Conservation (phyloP, 2,888 invertebrate genomes). For the Drosophila dives region DNA sequence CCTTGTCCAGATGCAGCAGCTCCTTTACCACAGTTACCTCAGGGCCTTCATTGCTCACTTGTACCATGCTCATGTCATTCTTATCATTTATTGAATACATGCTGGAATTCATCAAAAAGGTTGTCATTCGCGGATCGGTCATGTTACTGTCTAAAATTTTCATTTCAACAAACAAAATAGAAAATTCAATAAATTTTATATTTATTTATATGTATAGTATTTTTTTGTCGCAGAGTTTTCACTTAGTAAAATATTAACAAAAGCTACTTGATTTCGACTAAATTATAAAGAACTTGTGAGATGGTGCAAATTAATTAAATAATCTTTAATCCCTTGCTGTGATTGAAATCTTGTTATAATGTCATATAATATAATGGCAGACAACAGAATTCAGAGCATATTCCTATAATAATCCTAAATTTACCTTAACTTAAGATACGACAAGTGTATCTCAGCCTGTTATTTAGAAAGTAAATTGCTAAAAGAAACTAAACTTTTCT, state of each 20-base stretch:
- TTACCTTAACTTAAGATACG: too few species aligned
- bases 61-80: not conserved
- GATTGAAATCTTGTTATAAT: not conserved
- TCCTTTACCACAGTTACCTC: constrained; percentile 37
- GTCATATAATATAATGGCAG: too few species aligned
- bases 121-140: not conserved
- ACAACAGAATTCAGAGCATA: not conserved
- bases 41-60: constrained; percentile 4
- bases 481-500: too few species aligned
- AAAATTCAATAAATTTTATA: not conserved
- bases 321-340: too few species aligned
- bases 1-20: constrained; percentile 64
- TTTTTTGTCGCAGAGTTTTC: not conserved
- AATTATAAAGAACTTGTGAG: not conserved
- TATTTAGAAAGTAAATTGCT: too few species aligned
- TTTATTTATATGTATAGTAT: not conserved
- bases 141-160: not conserved
- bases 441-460: too few species aligned
- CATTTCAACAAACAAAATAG: not conserved
- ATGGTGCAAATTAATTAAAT: not conserved
- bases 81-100: not conserved
- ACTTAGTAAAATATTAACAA: not conserved
- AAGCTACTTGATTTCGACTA: not conserved
- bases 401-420: not conserved
- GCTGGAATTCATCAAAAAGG: not conserved